phyloP scores from a whole-genome alignment of 2,888 invertebrate species.

The Tenthredo notha region DNA sequence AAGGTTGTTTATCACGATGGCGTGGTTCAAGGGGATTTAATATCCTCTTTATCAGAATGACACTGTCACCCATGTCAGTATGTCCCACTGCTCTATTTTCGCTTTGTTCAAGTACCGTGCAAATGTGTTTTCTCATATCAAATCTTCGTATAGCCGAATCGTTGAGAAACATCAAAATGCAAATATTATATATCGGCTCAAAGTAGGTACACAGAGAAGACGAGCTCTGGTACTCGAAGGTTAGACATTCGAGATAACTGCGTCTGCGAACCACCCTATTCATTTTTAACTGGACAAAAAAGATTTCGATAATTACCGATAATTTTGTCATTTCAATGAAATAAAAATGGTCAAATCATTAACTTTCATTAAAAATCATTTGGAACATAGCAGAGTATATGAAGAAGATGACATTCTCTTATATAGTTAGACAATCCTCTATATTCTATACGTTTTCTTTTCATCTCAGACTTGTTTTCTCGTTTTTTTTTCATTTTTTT shows the following conservation, averaged over 20 bases:
- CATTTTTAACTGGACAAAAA: background rate
- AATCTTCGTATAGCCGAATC: background rate
- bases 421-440: background rate
- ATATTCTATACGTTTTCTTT: background rate
- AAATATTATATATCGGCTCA: slow-evolving; percentile 42
- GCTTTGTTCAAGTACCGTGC: background rate
- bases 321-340: background rate
- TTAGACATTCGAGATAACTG: slow-evolving; percentile 13
- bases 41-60: slow-evolving; percentile 32
- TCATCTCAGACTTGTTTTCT: background rate
- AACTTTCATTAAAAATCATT: background rate
- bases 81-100: slow-evolving; percentile 41
- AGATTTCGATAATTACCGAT: background rate
- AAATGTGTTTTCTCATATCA: slow-evolving; percentile 29
- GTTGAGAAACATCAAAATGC: slow-evolving; percentile 36
- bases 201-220: slow-evolving; percentile 10
- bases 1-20: slow-evolving; percentile 31
- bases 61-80: slow-evolving; percentile 32
- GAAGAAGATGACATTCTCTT: background rate
- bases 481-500: background rate
- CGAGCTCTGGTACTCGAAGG: slow-evolving; percentile 5
- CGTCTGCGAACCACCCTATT: background rate
- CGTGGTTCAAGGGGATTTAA: slow-evolving; percentile 33
- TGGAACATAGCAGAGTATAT: background rate
- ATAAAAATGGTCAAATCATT: background rate